phyloP scores from a whole-genome alignment of 2,888 invertebrate genomes.

The Trichogramma dendrolimi region DNA sequence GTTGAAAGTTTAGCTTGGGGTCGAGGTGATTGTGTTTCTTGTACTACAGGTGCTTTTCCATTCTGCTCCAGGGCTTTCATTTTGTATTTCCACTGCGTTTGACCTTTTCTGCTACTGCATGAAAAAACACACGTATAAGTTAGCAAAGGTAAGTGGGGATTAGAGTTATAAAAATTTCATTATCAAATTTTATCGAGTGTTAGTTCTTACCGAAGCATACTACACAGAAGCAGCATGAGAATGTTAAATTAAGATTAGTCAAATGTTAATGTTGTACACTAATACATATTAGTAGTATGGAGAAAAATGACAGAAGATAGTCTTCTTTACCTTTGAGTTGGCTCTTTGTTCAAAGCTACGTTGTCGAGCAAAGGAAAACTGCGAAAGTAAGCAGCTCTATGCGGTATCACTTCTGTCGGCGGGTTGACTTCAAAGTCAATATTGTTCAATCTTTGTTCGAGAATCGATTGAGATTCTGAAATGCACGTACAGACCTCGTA shows the following conservation, averaged over 20 bases:
- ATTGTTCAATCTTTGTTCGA: constrained; percentile 64
- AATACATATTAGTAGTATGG: neutral
- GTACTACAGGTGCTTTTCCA: constrained; percentile 43
- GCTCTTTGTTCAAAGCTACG: constrained; percentile 70
- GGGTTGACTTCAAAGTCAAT: constrained; percentile 80
- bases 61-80: constrained; percentile 50
- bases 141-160: neutral
- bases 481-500: constrained; percentile 70
- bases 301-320: neutral
- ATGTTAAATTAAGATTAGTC: constrained; percentile 8
- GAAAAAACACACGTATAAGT: constrained; percentile 6
- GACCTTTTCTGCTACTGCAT: constrained; percentile 47
- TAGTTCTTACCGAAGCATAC: constrained; percentile 49
- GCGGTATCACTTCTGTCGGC: constrained; percentile 74
- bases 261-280: constrained; percentile 2
- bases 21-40: constrained; percentile 49
- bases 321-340: constrained; percentile 59
- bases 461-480: constrained; percentile 61
- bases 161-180: neutral
- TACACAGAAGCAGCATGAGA: constrained; percentile 28
- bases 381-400: constrained; percentile 69
- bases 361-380: constrained; percentile 83
- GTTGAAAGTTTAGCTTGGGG: constrained; percentile 58
- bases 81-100: constrained; percentile 51
- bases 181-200: constrained; percentile 22